Conservation (phyloP, 2,113 vertebrate genomes). For the Malurus melanocephalus region DNA sequence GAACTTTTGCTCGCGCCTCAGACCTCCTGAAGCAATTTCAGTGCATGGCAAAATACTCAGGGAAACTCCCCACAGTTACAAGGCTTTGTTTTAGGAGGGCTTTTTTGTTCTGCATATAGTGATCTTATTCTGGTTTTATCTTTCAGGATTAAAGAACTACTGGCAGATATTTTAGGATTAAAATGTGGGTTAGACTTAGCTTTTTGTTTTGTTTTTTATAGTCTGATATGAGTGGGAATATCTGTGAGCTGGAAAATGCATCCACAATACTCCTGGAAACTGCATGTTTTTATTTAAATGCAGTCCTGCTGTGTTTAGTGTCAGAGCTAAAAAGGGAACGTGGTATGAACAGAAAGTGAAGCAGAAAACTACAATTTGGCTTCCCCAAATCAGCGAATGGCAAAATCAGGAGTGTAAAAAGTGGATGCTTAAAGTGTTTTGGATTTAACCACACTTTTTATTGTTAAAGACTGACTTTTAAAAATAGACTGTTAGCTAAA, state of each 20-base stretch:
- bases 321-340: neutral
- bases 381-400: neutral
- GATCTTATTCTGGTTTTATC: neutral
- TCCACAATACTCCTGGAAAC: neutral
- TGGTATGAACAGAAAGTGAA: neutral
- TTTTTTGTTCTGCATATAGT: neutral
- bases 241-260: neutral
- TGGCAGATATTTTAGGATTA: neutral
- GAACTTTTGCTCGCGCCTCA: neutral
- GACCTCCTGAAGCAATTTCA: conserved; percentile 1
- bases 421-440: neutral
- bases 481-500: neutral
- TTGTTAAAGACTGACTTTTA: neutral
- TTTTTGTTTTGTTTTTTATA: neutral
- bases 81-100: neutral
- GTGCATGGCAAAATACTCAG: neutral
- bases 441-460: neutral
- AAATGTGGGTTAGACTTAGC: neutral
- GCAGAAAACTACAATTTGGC: neutral
- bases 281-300: neutral
- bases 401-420: neutral
- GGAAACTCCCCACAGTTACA: neutral
- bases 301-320: neutral
- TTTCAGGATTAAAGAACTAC: conserved; percentile 12
- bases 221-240: neutral